These are phyloP conservation scores for Formica aserva DNA, from an alignment of 2,888 invertebrate species.

Conservation along the genomic window DNA sequence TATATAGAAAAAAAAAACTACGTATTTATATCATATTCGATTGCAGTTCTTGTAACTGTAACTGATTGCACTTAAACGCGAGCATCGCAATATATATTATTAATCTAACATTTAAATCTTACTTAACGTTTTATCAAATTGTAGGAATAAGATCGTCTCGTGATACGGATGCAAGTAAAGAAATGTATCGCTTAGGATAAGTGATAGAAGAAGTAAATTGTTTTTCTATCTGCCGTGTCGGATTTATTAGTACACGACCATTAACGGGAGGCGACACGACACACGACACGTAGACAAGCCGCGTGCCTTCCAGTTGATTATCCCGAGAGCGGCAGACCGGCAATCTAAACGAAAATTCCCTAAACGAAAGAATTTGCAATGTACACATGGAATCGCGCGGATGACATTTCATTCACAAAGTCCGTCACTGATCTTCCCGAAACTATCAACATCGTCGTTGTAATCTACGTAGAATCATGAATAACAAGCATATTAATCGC, in stretches of 20 bases:
- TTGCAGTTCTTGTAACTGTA: background rate
- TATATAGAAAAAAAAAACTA: too few species aligned
- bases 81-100: background rate
- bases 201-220: background rate
- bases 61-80: background rate
- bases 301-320: constrained; percentile 15
- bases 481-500: background rate
- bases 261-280: constrained; percentile 10
- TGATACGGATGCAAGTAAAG: background rate
- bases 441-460: background rate
- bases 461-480: background rate
- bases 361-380: background rate
- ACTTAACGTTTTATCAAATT: background rate
- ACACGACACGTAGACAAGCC: constrained; percentile 43
- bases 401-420: constrained; percentile 11
- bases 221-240: background rate
- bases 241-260: constrained; percentile 38
- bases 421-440: background rate
- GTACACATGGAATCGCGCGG: constrained; percentile 23
- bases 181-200: background rate
- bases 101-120: background rate
- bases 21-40: background rate
- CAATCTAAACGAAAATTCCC: constrained; percentile 44
- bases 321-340: constrained; percentile 12
- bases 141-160: background rate